phyloP scores from a whole-genome alignment of 2,888 invertebrate species.

The Salticus scenicus region DNA sequence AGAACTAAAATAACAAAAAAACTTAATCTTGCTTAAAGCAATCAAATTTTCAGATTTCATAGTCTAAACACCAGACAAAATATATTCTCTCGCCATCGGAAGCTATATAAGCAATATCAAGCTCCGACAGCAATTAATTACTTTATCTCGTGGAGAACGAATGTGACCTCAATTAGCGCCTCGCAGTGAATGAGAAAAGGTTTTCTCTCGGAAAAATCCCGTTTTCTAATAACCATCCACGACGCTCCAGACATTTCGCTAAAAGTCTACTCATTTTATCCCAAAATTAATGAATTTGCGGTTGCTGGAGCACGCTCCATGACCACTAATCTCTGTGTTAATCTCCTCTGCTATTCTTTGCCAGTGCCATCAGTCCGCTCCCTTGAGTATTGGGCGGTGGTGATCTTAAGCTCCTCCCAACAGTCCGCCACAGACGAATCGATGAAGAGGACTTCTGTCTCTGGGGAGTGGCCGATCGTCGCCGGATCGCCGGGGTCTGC shows the following conservation, averaged over 20 bases:
- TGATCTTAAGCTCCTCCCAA: slow-evolving; percentile 26
- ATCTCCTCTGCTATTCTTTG: background rate
- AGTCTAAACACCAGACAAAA: too few relatives aligned
- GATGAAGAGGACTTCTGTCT: slow-evolving; percentile 27
- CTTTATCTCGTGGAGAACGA: background rate
- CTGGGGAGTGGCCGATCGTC: slow-evolving; percentile 49
- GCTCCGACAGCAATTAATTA: background rate
- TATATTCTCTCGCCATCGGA: background rate
- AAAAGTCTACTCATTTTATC: background rate
- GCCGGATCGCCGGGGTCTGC: slow-evolving; percentile 23
- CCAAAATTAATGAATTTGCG: slow-evolving; percentile 13
- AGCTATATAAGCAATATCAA: too few relatives aligned
- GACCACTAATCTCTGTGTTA: slow-evolving; percentile 3
- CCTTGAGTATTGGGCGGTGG: slow-evolving; percentile 3
- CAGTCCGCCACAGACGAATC: slow-evolving; percentile 32
- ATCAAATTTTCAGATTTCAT: too few relatives aligned
- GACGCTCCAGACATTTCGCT: background rate
- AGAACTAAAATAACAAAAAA: too few relatives aligned
- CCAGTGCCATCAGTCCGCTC: background rate
- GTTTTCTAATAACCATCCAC: background rate
- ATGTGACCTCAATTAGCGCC: slow-evolving; percentile 13
- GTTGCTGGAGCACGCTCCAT: background rate
- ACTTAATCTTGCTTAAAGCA: too few relatives aligned
- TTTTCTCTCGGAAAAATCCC: background rate
- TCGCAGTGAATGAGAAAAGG: background rate